Conservation (phyloP, 1,140 invertebrate genomes). For the Pachyrhynchus sulphureomaculatus region DNA sequence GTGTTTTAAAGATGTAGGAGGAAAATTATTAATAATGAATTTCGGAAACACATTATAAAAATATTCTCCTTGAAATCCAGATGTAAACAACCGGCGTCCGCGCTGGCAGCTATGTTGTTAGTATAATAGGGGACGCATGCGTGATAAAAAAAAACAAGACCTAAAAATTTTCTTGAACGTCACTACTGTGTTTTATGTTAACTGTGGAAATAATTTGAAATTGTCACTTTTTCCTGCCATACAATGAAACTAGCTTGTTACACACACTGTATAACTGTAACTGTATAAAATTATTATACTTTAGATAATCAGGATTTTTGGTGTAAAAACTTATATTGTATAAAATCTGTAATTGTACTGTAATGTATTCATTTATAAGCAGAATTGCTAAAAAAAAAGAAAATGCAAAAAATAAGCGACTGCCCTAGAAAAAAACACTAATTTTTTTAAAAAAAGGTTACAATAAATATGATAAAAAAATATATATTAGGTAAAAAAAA, state of each 20-base stretch:
- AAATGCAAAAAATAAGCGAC: neutral
- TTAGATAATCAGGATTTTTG: conserved; percentile 21
- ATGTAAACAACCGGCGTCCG: too few species aligned
- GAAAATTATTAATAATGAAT: too few species aligned
- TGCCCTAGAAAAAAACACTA: neutral
- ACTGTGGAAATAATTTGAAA: neutral
- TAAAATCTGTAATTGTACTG: neutral
- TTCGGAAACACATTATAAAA: too few species aligned
- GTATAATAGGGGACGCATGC: too few species aligned
- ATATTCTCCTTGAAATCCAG: too few species aligned
- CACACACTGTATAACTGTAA: neutral
- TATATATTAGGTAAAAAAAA: conserved; percentile 16
- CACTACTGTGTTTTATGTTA: too few species aligned
- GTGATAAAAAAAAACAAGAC: too few species aligned
- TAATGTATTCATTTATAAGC: neutral
- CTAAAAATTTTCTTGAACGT: too few species aligned
- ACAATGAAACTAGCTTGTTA: too few species aligned
- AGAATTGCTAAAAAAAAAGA: neutral
- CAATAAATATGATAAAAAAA: neutral
- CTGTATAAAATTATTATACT: neutral
- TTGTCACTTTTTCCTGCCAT: too few species aligned
- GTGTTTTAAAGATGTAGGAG: too few species aligned
- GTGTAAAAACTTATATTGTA: conserved; percentile 4
- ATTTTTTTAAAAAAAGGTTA: neutral
- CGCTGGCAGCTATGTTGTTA: too few species aligned